Percentiles rank a stretch among this genome's conserved stretches.
These are phyloP conservation scores for Globia sparganii DNA, from an alignment of 2,888 invertebrate species.

Conservation along the genomic window DNA sequence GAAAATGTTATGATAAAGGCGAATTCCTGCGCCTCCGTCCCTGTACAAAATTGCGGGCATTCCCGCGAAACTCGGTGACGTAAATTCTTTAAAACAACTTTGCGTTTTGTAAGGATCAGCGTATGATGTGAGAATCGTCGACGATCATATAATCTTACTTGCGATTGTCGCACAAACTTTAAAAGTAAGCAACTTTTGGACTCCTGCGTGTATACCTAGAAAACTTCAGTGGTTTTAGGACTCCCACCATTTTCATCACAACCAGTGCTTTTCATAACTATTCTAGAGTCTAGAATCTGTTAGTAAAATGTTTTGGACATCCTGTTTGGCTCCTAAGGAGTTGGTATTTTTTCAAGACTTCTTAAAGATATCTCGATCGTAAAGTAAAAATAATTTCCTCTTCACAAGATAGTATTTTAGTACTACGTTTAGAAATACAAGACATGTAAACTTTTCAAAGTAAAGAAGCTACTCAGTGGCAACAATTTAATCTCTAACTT, in stretches of 20 bases:
- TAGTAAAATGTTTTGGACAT: background rate
- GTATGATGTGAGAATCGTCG: slow-evolving; percentile 43
- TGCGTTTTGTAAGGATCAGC: slow-evolving; percentile 58
- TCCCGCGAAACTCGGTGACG: slow-evolving; percentile 62
- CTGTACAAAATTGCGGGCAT: slow-evolving; percentile 67
- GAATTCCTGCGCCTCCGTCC: slow-evolving; percentile 61
- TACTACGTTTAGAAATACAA: background rate
- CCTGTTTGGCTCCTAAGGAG: background rate
- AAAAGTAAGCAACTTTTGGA: background rate
- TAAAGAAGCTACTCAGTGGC: background rate
- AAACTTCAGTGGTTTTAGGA: background rate
- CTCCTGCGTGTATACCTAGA: no score
- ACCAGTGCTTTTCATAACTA: background rate
- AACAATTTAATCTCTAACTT: slow-evolving; percentile 36
- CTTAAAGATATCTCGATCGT: background rate
- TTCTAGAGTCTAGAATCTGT: background rate
- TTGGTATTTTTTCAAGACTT: background rate
- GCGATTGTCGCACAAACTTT: background rate
- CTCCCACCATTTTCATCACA: background rate
- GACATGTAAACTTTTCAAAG: slow-evolving; percentile 5
- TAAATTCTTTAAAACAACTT: slow-evolving; percentile 72
- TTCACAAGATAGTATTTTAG: background rate
- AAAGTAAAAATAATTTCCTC: background rate
- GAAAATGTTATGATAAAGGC: slow-evolving; percentile 71
- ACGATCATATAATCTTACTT: slow-evolving; percentile 4